These are phyloP conservation scores for Polypedilum pembai DNA, from an alignment of 1,140 invertebrate genomes.

Conservation along the genomic window DNA sequence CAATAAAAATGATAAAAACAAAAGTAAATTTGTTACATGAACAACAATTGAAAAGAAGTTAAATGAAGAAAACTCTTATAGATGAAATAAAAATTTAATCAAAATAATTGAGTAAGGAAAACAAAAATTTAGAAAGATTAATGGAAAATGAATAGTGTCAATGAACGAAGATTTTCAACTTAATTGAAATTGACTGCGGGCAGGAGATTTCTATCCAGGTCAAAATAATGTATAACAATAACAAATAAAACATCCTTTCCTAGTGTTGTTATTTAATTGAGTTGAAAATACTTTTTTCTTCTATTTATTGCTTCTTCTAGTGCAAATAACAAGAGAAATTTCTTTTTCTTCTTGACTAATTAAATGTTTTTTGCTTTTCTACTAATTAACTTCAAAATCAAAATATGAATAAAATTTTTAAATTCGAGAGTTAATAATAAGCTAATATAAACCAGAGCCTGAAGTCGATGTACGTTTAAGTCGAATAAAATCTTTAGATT, in stretches of 20 bases:
- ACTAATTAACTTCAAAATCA: slow-evolving; percentile 20
- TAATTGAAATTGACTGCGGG: background rate
- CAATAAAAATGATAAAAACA: slow-evolving; percentile 2
- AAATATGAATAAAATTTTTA: background rate
- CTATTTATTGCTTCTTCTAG: background rate
- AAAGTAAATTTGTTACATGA: slow-evolving; percentile 3
- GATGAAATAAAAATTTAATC: background rate
- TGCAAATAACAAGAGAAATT: slow-evolving; percentile 2
- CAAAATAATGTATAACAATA: too few species aligned
- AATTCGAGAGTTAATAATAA: too few species aligned
- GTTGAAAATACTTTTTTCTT: slow-evolving; percentile 5
- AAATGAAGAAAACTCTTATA: background rate
- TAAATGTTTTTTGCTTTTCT: slow-evolving; percentile 24
- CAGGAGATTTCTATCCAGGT: background rate
- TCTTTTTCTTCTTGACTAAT: background rate
- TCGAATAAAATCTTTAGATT: too few species aligned
- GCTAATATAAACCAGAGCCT: too few species aligned
- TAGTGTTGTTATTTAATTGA: background rate
- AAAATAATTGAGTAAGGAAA: slow-evolving; percentile 13
- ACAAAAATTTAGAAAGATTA: background rate
- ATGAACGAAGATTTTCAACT: background rate
- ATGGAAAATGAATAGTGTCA: too few species aligned
- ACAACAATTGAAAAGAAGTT: background rate
- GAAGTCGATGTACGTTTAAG: too few species aligned
- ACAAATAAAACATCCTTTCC: too few species aligned